A percentile compares a stretch with the other conserved stretches of the same genome.
Evolutionary conservation across 2,797 vertebrate genomes (phyloP).

Genomic region (Lithobates pipiens): DNA sequence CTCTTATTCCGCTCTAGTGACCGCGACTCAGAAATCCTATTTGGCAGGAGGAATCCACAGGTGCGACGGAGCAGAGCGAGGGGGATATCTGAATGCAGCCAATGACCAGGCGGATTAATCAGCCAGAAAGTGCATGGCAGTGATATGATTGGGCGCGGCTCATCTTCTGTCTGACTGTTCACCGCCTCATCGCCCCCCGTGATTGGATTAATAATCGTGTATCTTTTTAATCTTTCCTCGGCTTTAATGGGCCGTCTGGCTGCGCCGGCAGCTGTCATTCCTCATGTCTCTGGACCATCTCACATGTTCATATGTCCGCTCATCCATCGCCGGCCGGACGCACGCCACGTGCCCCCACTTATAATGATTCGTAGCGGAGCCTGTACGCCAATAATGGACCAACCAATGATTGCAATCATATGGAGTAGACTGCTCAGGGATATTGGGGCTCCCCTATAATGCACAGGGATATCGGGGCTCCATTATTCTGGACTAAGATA

Average conservation of each 20-base stretch:
- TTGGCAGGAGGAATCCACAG: conserved; percentile 57
- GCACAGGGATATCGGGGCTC: no score
- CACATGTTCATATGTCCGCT: conserved; percentile 26
- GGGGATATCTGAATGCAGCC: conserved; percentile 40
- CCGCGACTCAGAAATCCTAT: conserved; percentile 57
- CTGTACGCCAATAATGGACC: no score
- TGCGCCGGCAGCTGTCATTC: conserved; percentile 58
- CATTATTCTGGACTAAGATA: no score
- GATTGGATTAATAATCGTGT: conserved; percentile 69
- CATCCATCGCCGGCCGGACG: neutral
- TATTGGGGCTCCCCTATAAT: no score
- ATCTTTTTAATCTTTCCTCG: conserved; percentile 66
- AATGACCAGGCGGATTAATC: conserved; percentile 43
- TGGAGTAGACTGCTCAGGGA: no score
- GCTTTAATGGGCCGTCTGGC: conserved; percentile 60
- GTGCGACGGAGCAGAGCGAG: conserved; percentile 58
- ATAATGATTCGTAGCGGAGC: no score
- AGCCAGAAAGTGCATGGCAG: conserved; percentile 42
- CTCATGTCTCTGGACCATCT: conserved; percentile 33
- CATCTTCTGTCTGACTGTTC: conserved; percentile 30
- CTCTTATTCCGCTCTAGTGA: conserved; percentile 51
- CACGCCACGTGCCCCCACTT: no score
- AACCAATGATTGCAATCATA: no score
- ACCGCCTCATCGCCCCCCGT: conserved; percentile 31
- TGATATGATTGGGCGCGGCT: conserved; percentile 57